Conservation (phyloP, 2,888 invertebrate species). For the Diabrotica balteata region DNA sequence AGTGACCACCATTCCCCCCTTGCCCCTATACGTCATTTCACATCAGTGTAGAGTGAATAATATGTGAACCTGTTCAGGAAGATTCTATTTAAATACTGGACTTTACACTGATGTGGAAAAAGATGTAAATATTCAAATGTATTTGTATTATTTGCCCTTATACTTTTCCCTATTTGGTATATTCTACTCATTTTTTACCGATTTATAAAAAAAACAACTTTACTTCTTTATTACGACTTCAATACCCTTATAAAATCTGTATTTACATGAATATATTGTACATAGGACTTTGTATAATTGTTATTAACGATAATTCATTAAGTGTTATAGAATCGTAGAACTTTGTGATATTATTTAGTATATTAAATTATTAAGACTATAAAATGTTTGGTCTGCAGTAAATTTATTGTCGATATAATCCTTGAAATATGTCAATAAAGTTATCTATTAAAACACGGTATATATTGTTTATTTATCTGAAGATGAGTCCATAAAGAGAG, state of each 20-base stretch:
- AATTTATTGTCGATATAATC: conserved; percentile 30
- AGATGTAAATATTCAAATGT: too few species aligned
- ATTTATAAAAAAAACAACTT: too few species aligned
- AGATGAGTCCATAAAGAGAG: too few species aligned
- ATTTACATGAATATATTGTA: conserved; percentile 20
- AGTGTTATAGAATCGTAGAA: conserved; percentile 34
- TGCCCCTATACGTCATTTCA: too few species aligned
- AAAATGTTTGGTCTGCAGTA: conserved; percentile 27
- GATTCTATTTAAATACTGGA: too few species aligned
- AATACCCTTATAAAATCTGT: background rate
- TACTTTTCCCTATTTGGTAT: background rate
- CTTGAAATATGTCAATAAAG: conserved; percentile 33
- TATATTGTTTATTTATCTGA: too few species aligned
- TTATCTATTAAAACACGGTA: conserved; percentile 1
- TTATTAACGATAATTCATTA: conserved; percentile 34
- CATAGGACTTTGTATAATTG: conserved; percentile 32
- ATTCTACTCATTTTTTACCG: background rate
- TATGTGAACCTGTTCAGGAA: too few species aligned
- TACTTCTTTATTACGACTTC: too few species aligned
- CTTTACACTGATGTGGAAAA: too few species aligned
- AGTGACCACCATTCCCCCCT: too few species aligned
- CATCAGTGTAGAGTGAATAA: too few species aligned
- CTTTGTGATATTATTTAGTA: conserved; percentile 34
- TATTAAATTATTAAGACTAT: conserved; percentile 25
- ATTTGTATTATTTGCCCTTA: too few species aligned